These are phyloP conservation scores for Heliconius ethilla DNA, from an alignment of 2,888 invertebrate genomes.

Conservation along the genomic window DNA sequence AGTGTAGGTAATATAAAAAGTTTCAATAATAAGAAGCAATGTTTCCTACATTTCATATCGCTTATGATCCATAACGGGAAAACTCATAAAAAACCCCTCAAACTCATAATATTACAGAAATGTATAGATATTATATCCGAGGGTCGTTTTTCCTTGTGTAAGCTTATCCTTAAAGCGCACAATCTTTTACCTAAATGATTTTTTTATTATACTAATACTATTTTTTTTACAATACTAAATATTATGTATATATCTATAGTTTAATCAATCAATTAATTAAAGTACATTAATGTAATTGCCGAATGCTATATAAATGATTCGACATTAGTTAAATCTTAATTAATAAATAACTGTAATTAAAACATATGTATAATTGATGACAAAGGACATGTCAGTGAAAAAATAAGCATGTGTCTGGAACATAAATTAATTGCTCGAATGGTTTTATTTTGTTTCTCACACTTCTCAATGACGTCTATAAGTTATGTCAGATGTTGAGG, in stretches of 20 bases:
- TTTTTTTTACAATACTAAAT: neutral
- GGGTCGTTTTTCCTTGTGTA: slow-evolving; percentile 12
- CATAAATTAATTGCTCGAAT: neutral
- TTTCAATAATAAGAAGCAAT: slow-evolving; percentile 2
- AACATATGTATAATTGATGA: neutral
- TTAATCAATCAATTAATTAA: neutral
- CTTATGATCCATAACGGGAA: slow-evolving; percentile 23
- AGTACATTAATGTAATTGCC: neutral
- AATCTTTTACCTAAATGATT: neutral
- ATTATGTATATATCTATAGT: too few relatives aligned
- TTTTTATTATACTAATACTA: neutral
- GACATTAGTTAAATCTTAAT: neutral
- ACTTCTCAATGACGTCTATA: slow-evolving; percentile 11
- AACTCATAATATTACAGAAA: slow-evolving; percentile 11
- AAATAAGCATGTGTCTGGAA: slow-evolving; percentile 5
- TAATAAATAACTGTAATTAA: neutral
- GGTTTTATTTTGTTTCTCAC: slow-evolving; percentile 25
- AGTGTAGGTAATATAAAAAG: neutral
- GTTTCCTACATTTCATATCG: slow-evolving; percentile 22
- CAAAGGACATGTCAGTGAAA: neutral
- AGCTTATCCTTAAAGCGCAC: slow-evolving; percentile 6
- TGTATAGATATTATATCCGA: slow-evolving; percentile 1
- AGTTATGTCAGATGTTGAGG: slow-evolving; percentile 4
- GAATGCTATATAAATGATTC: neutral
- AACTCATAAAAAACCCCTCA: slow-evolving; percentile 22